Conservation (phyloP, 2,113 vertebrate genomes). For the Raja brachyura region DNA sequence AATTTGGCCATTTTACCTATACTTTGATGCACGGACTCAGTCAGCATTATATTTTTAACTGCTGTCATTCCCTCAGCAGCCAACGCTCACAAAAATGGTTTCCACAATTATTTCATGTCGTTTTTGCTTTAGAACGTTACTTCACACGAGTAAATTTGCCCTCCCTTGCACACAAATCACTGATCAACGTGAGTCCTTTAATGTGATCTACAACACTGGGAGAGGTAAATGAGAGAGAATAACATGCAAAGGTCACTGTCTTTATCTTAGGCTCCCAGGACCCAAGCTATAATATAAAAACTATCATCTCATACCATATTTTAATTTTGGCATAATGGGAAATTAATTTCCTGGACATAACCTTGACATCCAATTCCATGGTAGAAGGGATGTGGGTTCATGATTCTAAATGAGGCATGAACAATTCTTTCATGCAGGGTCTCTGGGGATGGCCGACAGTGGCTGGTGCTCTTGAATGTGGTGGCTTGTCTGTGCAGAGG, state of each 20-base stretch:
- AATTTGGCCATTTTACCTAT: not conserved
- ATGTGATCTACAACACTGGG: not conserved
- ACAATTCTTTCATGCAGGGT: not conserved
- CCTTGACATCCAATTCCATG: not conserved
- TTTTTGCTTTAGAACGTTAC: not conserved
- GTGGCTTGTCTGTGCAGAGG: not conserved
- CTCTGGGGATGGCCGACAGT: not conserved
- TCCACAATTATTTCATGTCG: not conserved
- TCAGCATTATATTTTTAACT: not conserved
- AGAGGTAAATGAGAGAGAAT: not conserved
- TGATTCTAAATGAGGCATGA: constrained; percentile 24
- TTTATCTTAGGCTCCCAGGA: not conserved
- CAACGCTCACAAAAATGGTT: not conserved
- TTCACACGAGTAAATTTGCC: not conserved
- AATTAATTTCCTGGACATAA: not conserved
- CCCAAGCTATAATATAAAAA: not conserved
- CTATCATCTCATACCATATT: not conserved
- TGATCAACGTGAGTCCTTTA: not conserved
- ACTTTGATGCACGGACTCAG: not conserved
- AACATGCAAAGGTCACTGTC: not conserved
- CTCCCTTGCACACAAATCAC: not conserved
- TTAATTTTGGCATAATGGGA: not conserved
- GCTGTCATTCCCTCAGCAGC: not conserved
- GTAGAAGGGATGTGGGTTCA: not conserved
- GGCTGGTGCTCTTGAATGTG: not conserved